Conservation (phyloP, 2,113 vertebrate species). For the Anoura caudifer region DNA sequence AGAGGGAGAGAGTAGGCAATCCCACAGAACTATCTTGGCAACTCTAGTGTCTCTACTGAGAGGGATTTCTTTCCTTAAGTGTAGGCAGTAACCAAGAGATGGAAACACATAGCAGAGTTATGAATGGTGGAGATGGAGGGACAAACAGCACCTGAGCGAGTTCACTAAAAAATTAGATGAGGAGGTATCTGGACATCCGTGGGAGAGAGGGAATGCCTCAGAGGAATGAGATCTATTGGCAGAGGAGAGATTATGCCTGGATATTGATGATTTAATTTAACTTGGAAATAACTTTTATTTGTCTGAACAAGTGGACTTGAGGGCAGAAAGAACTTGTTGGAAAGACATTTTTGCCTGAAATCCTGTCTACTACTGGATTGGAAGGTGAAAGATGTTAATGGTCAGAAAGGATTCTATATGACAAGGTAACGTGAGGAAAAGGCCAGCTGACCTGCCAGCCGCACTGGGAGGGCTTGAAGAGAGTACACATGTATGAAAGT, state of each 20-base stretch:
- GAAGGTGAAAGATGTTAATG: background rate
- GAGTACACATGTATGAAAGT: background rate
- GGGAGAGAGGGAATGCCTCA: background rate
- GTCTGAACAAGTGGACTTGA: background rate
- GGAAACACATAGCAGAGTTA: background rate
- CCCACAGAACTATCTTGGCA: background rate
- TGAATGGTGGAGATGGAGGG: background rate
- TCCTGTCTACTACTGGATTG: background rate
- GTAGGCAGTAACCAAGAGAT: background rate
- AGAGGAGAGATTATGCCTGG: background rate
- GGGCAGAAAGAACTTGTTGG: background rate
- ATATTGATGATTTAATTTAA: slow-evolving; percentile 3
- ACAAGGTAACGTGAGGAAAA: background rate
- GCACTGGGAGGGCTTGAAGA: background rate
- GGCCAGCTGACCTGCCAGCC: background rate
- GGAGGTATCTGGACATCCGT: background rate
- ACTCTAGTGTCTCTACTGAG: background rate
- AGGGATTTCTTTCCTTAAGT: background rate
- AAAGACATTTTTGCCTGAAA: background rate
- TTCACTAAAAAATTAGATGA: background rate
- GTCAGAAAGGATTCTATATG: background rate
- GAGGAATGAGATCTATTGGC: background rate
- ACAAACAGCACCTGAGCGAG: background rate
- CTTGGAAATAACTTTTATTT: slow-evolving; percentile 21
- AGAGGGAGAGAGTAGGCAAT: background rate